Evolutionary conservation across 2,888 invertebrate genomes (phyloP).

Genomic region (Drosophila mimetica): DNA sequence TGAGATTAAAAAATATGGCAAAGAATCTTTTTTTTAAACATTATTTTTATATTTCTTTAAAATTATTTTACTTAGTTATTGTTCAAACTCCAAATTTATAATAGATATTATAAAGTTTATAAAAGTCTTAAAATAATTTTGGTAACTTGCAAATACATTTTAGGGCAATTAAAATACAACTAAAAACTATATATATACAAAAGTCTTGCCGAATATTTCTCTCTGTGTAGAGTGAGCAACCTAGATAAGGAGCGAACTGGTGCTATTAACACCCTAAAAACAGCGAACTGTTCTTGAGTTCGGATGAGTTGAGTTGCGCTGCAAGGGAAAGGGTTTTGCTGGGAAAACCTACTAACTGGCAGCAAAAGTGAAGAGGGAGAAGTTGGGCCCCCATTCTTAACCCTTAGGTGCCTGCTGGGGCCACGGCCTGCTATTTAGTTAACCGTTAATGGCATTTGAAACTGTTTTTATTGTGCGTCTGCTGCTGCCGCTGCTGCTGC

Average conservation of each 20-base stretch:
- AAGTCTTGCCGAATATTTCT: not conserved
- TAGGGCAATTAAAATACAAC: too few relatives aligned
- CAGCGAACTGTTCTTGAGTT: slow-evolving; percentile 7
- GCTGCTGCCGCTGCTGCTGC: slow-evolving; percentile 8
- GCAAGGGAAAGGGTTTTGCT: slow-evolving; percentile 28
- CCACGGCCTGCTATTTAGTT: slow-evolving; percentile 61
- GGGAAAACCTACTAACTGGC: too few relatives aligned
- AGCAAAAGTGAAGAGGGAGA: slow-evolving; percentile 12
- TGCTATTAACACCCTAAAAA: slow-evolving; percentile 56
- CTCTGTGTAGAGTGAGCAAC: slow-evolving; percentile 4
- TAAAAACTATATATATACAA: too few relatives aligned
- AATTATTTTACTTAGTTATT: too few relatives aligned
- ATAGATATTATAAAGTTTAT: too few relatives aligned
- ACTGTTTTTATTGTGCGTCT: slow-evolving; percentile 70
- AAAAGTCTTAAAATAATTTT: too few relatives aligned
- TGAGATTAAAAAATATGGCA: too few relatives aligned
- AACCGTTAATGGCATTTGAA: slow-evolving; percentile 78
- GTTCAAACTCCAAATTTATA: too few relatives aligned
- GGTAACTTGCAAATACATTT: too few relatives aligned
- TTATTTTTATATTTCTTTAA: too few relatives aligned
- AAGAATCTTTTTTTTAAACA: too few relatives aligned
- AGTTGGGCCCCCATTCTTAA: slow-evolving; percentile 15
- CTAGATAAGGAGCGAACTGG: slow-evolving; percentile 26
- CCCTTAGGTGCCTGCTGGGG: slow-evolving; percentile 19
- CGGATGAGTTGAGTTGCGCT: slow-evolving; percentile 19